Evolutionary conservation across 1,140 invertebrate species (phyloP).

Genomic region (Samia ricini): DNA sequence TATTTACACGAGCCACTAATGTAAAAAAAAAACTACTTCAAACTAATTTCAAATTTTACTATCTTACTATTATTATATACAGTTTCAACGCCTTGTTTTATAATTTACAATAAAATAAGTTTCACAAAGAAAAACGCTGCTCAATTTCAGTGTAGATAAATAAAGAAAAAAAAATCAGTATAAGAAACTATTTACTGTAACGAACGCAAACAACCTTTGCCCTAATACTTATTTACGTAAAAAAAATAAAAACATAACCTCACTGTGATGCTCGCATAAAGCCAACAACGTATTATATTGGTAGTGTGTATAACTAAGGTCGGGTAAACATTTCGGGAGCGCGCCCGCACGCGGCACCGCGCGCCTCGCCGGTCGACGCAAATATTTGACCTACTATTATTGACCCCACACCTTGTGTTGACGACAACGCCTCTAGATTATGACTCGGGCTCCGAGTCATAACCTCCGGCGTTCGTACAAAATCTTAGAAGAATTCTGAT

Average conservation of each 20-base stretch:
- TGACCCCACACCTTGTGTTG: constrained; percentile 41
- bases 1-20: too few species aligned
- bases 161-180: background rate
- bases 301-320: background rate
- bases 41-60: too few species aligned
- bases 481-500: background rate
- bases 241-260: background rate
- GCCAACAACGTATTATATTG: background rate
- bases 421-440: constrained; percentile 6
- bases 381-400: constrained; percentile 54
- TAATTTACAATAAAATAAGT: too few species aligned
- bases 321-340: constrained; percentile 30
- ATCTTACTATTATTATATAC: too few species aligned
- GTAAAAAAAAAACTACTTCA: too few species aligned
- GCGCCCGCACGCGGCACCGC: too few species aligned
- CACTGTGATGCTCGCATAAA: background rate
- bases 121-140: background rate
- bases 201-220: background rate
- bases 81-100: too few species aligned
- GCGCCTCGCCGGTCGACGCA: constrained; percentile 22
- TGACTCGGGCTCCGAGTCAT: background rate
- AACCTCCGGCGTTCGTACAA: background rate
- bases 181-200: background rate
- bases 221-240: background rate
- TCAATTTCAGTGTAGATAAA: background rate